Evolutionary conservation across 1,140 invertebrate species (phyloP).

Genomic region (Dendroctonus valens): DNA sequence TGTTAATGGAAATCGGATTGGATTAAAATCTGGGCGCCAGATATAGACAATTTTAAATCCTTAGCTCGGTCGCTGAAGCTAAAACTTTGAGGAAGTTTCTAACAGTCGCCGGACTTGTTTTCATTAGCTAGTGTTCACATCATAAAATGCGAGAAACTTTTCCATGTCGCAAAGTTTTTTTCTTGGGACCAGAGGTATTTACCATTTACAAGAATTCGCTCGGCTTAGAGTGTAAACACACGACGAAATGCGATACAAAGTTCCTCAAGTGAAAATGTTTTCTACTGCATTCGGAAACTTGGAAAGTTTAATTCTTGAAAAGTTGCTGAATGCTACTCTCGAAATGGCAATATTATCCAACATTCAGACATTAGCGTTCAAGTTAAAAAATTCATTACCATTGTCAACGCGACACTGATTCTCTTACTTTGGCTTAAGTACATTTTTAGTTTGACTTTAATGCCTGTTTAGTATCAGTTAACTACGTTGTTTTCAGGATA

Average conservation of each 20-base stretch:
- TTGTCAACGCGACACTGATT: no score
- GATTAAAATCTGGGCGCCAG: no score
- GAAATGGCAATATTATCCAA: no score
- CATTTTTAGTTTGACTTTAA: no score
- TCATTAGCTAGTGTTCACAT: constrained; percentile 7
- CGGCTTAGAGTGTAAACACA: constrained; percentile 1
- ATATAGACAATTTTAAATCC: not conserved
- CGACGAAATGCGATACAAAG: not conserved
- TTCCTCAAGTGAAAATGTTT: not conserved
- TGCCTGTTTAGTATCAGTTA: no score
- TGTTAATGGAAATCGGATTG: no score
- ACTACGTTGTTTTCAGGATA: no score
- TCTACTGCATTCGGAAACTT: not conserved
- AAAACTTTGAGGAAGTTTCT: constrained; percentile 3
- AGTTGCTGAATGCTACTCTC: not conserved
- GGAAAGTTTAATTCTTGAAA: not conserved
- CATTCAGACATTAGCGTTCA: no score
- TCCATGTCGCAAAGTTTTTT: not conserved
- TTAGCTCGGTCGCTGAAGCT: not conserved
- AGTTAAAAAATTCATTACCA: no score
- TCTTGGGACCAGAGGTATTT: not conserved
- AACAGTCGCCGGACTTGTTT: constrained; percentile 2
- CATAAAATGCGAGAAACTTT: constrained; percentile 6
- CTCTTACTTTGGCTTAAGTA: no score
- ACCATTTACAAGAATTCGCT: not conserved